Evolutionary conservation across 2,797 vertebrate genomes (phyloP), one percentile per base, ranked within the genome.

Genomic region (Furcifer pardalis): DNA sequence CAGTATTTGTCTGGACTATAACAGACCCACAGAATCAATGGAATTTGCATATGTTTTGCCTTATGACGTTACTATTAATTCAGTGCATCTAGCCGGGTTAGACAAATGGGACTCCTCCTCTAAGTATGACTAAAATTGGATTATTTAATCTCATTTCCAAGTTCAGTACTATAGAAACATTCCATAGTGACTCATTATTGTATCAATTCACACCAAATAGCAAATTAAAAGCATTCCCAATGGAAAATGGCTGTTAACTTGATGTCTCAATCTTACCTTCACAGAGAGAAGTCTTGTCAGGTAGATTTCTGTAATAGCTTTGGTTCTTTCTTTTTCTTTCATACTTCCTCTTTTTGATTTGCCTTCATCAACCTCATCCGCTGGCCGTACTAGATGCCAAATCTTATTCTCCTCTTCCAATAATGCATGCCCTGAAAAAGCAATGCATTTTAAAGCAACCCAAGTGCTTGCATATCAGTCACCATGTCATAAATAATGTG

Each of bases 231-330:
- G 7, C 15, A 52, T 65, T 75, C 60, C 71, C 12, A 19, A 84
- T 30, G 65, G 46, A 40, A 19, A 52, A 49, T 42, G n/a, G 44
- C 56, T 60, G 85, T 78, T 13, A 2, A 0, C 5, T 74, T 76
- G 62, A 86, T 19, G 66, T 65, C 13, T 74, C 83, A 87, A 44
- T 2, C 90, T 25, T 95, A 99, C 98, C 98, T 99, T 99, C 93
- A 99, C 98, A 0, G 98, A 99, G 10, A 99, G 97, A 89, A 99
- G 97, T 89, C 98, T 96, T 1, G 98, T 99, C 91, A 99, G 96
- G 96, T 99, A 99, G 95, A 99, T 99, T 96, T 99, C 98, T 0
- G 98, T 99, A 94, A 99, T 99, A 94, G 98, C 98, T 97, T 99
- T 99, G 94, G 98, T 99, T 94, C 98, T 97, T 85, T 98, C 98